phyloP scores from a whole-genome alignment of 2,113 vertebrate genomes.

The Calidris pygmaea region DNA sequence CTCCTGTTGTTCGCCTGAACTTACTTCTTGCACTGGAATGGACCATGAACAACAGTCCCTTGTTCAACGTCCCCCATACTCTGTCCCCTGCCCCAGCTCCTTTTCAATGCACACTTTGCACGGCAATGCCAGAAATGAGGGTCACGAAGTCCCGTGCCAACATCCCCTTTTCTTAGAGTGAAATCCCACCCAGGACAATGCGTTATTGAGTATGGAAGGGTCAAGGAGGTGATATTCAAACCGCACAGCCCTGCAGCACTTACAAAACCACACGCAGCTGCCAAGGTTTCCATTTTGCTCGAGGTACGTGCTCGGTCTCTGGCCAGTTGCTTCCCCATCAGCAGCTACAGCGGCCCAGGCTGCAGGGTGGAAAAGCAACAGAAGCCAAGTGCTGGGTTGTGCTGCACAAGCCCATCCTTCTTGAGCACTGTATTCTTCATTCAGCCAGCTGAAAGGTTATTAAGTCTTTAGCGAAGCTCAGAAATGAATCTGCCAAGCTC shows the following conservation, averaged over 20 bases:
- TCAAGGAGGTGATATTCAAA: not conserved
- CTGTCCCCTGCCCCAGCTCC: not conserved
- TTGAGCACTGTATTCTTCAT: not conserved
- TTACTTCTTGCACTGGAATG: not conserved
- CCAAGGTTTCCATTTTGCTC: not conserved
- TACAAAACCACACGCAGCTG: not conserved
- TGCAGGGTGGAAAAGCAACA: not conserved
- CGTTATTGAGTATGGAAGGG: not conserved
- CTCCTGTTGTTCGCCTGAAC: not conserved
- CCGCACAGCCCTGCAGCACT: accelerated
- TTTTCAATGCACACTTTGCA: not conserved
- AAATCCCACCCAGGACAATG: not conserved
- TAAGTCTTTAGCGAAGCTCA: not conserved
- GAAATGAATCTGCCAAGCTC: not conserved
- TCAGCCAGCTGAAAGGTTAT: not conserved
- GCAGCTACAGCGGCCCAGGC: not conserved
- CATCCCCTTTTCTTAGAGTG: not conserved
- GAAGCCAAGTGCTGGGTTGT: not conserved
- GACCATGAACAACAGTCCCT: not conserved
- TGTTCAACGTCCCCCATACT: not conserved
- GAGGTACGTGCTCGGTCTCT: accelerated
- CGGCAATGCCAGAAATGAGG: not conserved
- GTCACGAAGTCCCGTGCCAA: not conserved
- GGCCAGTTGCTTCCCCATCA: accelerated
- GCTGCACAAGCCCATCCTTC: not conserved